Evolutionary conservation across 1,140 invertebrate species (phyloP), one percentile per base, ranked within the genome.

Genomic region (Drosophila tristis): DNA sequence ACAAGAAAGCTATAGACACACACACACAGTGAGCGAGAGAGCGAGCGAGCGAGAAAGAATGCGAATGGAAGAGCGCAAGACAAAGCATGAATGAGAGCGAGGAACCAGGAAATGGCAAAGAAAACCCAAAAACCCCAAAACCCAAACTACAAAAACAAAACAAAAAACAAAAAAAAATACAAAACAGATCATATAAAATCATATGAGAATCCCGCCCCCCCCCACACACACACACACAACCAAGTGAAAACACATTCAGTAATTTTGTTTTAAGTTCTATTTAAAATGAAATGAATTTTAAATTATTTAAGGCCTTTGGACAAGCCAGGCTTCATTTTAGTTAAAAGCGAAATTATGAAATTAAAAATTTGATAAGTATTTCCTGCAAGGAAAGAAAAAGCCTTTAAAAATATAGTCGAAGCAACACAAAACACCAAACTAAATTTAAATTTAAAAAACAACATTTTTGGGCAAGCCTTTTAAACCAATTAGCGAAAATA

Each of bases 201-300:
- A 31, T 55, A 55, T 68, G 44, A 65, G 35, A 31, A 31, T 0
- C 7, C 8, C 31, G 2, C 8, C 9, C 25, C 20, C 31, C 2
- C 5, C n/a, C 51, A 16, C 16, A 16, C 0, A 16, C 51, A 57
- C 67, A 25, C 23, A 25, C 23, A 25, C 23, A 25, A 3, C 11
- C 23, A 74, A 74, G 68, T 65, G 58, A 79, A 39, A 79, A 89
- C 75, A 87, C 84, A 87, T 87, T 87, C 84, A 87, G 81, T 70
- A 87, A 84, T 84, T 89, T 89, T 89, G 75, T 82, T 87, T 84
- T 87, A 89, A 87, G 84, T 89, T 87, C 66, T 89, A 87, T 84
- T 89, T 87, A 89, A 89, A 89, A 84, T 84, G 75, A 84, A 89
- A 89, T 89, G 71, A 59, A 79, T 86, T 74, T 86, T 74, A 50